These are phyloP conservation scores for Tapirus terrestris DNA, from an alignment of 2,113 vertebrate species.

Conservation along the genomic window DNA sequence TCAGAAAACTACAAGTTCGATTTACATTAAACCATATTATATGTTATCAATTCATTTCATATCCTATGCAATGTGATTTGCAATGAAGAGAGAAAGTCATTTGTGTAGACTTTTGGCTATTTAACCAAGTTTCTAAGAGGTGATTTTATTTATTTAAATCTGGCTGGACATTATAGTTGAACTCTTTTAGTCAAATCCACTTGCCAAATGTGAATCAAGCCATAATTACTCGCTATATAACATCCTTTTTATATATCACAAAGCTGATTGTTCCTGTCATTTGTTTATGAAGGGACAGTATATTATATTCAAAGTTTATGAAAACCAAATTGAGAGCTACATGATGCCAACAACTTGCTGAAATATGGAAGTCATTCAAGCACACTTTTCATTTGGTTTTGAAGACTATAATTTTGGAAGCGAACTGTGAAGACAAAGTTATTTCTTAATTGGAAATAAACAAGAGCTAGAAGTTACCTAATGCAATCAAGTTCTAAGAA, in stretches of 20 bases:
- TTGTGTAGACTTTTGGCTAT: background rate
- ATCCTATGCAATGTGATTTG: conserved; percentile 47
- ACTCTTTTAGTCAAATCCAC: background rate
- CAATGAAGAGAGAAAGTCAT: conserved; percentile 73
- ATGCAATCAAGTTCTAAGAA: background rate
- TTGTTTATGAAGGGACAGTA: background rate
- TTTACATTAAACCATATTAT: conserved; percentile 74
- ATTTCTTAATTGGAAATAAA: conserved; percentile 22
- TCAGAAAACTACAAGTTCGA: conserved; percentile 69
- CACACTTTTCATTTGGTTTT: background rate
- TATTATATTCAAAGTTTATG: background rate
- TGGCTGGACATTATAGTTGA: background rate
- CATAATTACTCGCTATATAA: background rate
- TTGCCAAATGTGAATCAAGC: background rate
- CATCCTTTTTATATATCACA: background rate
- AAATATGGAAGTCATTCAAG: conserved; percentile 11
- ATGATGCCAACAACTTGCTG: background rate
- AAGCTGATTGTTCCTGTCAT: background rate
- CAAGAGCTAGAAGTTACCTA: background rate
- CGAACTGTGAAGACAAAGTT: background rate
- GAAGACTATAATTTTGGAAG: conserved; percentile 2
- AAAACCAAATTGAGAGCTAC: background rate
- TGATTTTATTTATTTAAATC: conserved; percentile 39
- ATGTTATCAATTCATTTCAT: conserved; percentile 78
- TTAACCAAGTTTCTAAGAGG: background rate